These are phyloP conservation scores for Nemapogon koenigi DNA, from an alignment of 2,888 invertebrate species.

Conservation along the genomic window DNA sequence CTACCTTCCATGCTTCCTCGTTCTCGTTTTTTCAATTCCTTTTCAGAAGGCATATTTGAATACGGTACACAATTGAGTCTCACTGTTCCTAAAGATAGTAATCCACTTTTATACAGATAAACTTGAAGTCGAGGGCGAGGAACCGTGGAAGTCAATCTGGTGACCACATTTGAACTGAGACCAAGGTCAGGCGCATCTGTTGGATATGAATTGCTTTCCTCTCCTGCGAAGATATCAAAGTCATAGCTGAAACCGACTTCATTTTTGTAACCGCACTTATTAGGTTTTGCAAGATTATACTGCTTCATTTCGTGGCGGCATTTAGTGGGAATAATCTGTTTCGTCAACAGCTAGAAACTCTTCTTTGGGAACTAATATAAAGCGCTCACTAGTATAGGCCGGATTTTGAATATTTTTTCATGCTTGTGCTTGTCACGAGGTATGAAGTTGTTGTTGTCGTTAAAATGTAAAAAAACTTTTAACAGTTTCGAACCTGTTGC, in stretches of 20 bases:
- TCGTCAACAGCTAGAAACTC: not conserved
- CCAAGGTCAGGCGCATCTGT: not conserved
- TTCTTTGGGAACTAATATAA: not conserved
- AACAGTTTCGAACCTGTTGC: not conserved
- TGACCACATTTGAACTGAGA: not conserved
- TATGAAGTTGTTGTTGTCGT: not conserved
- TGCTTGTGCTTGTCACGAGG: not conserved
- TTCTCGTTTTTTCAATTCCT: constrained; percentile 9
- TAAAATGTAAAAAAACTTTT: not conserved
- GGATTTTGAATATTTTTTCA: not conserved
- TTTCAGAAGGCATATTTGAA: constrained; percentile 8
- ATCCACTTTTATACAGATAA: constrained; percentile 4
- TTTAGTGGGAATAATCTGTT: not conserved
- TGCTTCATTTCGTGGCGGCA: not conserved
- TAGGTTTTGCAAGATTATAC: not conserved
- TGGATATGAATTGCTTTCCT: not conserved
- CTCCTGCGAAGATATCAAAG: not conserved
- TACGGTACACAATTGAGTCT: constrained; percentile 12
- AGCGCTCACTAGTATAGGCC: not conserved
- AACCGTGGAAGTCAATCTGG: not conserved
- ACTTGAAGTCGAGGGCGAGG: constrained; percentile 1
- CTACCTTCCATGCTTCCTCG: constrained; percentile 5
- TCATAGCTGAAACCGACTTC: not conserved
- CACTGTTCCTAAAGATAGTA: constrained; percentile 12
- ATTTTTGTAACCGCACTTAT: not conserved